phyloP scores from a whole-genome alignment of 2,797 vertebrate species.

The Percopsis omiscomaycus region DNA sequence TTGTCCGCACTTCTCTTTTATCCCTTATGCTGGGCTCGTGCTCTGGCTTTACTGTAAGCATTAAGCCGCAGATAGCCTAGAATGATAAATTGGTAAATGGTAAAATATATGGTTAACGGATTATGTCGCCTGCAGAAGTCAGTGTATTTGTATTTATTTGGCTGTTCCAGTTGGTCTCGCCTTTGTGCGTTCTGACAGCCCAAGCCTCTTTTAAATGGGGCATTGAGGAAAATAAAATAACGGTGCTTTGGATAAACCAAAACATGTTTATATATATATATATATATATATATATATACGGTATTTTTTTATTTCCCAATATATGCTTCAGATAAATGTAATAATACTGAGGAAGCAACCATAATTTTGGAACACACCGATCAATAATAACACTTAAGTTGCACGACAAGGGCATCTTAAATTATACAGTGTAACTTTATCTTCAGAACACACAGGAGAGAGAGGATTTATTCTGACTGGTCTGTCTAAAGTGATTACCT shows the following conservation, averaged over 20 bases:
- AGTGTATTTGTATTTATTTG: constrained; percentile 41
- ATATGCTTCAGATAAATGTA: too few relatives aligned
- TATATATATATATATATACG: too few relatives aligned
- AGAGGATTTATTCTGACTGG: constrained; percentile 58
- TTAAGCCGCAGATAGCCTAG: constrained; percentile 34
- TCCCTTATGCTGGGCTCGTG: constrained; percentile 35
- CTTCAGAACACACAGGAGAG: constrained; percentile 17
- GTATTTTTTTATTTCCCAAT: too few relatives aligned
- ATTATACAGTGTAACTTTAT: too few relatives aligned
- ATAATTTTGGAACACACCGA: too few relatives aligned
- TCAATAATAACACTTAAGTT: too few relatives aligned
- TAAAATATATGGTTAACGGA: constrained; percentile 44
- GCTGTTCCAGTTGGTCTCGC: constrained; percentile 41
- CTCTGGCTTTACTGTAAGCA: constrained; percentile 48
- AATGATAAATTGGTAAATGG: constrained; percentile 26
- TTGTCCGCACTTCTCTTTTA: constrained; percentile 60
- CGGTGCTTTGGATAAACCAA: too few relatives aligned
- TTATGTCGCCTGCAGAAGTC: constrained; percentile 35
- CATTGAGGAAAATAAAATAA: too few relatives aligned
- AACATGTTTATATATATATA: too few relatives aligned
- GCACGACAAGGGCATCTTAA: too few relatives aligned
- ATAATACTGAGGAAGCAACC: too few relatives aligned
- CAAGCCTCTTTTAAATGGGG: not conserved
- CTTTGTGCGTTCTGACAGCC: constrained; percentile 43
- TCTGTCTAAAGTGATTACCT: constrained; percentile 74